Evolutionary conservation across 1,140 invertebrate genomes (phyloP), one percentile per base, ranked within the genome.

Genomic region (Polypedilum vanderplanki): DNA sequence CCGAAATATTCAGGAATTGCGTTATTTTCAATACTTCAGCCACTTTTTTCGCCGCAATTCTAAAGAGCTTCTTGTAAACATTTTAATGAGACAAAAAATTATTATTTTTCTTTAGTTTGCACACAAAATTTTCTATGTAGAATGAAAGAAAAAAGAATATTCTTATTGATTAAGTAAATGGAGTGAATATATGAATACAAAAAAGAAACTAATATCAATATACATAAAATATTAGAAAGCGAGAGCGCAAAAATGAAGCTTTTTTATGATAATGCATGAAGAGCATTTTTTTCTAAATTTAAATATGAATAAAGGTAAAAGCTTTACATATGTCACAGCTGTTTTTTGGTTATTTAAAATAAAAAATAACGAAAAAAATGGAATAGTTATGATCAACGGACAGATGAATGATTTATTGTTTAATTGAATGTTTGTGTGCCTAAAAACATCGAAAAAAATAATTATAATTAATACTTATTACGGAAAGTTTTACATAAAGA

Each of bases 11-110:
- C 20, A 20, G 20, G 65, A 17, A 70, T 70, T 70, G 65, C 17
- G 65, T 70, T 70, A 22, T 70, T 70, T 22, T 20, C 65, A 20
- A 18, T 70, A 10, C 17, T 70, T 22, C 65, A 70, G 10, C 65
- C 65, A 10, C 65, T 70, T 70, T 70, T 70, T 18, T 70, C 65
- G 65, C 20, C 65, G 17, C 65, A 70, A 70, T 70, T 70, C 18
- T 70, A 18, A n/a, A 70, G 24, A 33, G 24, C 24, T 33, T 33
- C 24, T 33, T 33, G 24, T 33, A 33, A 33, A 33, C 24, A 33
- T 33, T 33, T 33, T 33, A 33, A 33, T 5, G 24, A 33, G 5
- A 33, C 10, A 57, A 57, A 57, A 12, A 1, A 15, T 15, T 57
- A 15, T 57, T 15, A n/a, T 57, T n/a, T 57, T 15, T 57, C 12